A percentile compares a stretch with the other conserved stretches of the same genome.
Conservation (phyloP, 1,140 invertebrate species). For the Drosophila neocordata region DNA sequence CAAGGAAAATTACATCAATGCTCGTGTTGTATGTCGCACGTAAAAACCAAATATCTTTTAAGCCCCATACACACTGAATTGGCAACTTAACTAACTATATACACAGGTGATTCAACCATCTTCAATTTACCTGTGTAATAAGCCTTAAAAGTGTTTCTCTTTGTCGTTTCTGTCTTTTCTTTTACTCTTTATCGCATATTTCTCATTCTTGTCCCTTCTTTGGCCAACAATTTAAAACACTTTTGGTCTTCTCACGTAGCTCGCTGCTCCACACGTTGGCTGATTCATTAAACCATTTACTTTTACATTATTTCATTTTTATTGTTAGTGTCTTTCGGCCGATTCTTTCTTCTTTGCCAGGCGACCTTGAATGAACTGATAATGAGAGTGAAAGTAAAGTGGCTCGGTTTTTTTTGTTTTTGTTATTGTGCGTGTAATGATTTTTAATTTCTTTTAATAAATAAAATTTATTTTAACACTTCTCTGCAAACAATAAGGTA, state of each 20-base stretch:
- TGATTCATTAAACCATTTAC: constrained; percentile 45
- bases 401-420: not conserved
- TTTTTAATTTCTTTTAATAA: constrained; percentile 40
- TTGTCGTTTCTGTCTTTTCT: not conserved
- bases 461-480: not conserved
- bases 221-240: constrained; percentile 22
- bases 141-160: constrained; percentile 3
- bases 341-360: constrained; percentile 47
- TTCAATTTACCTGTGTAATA: constrained; percentile 25
- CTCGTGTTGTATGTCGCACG: constrained; percentile 36
- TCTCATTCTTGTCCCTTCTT: constrained; percentile 15
- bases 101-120: not conserved
- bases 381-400: constrained; percentile 56
- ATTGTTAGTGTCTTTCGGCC: constrained; percentile 25
- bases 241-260: constrained; percentile 46
- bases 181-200: constrained; percentile 4
- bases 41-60: constrained; percentile 34
- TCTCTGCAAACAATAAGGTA: not conserved
- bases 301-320: constrained; percentile 50
- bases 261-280: constrained; percentile 39
- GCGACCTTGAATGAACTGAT: constrained; percentile 53
- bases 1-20: constrained; percentile 53
- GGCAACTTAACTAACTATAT: no score
- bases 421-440: constrained; percentile 42
- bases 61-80: constrained; percentile 24